Percentiles rank a stretch among this genome's conserved stretches.
These are phyloP conservation scores for Nesoenas mayeri DNA, from an alignment of 2,113 vertebrate species.

Conservation along the genomic window DNA sequence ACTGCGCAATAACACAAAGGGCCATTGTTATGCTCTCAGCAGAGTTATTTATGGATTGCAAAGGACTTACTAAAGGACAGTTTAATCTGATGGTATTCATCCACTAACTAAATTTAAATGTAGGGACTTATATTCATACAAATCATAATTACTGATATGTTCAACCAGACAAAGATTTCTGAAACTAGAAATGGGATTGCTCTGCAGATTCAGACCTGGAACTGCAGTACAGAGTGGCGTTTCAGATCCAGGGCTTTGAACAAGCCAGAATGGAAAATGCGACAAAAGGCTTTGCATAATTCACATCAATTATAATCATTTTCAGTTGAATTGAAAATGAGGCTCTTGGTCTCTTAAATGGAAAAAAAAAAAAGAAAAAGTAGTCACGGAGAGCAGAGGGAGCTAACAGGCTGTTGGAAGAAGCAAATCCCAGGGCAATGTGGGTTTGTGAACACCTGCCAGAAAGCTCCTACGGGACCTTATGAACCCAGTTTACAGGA, in stretches of 20 bases:
- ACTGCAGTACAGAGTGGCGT: neutral
- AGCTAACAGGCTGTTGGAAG: neutral
- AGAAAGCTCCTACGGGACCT: neutral
- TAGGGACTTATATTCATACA: neutral
- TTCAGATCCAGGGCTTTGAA: constrained; percentile 22
- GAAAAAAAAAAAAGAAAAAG: neutral
- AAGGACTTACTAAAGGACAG: neutral
- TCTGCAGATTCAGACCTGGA: neutral
- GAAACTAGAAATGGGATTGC: neutral
- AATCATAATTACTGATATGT: neutral
- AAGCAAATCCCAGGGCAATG: neutral
- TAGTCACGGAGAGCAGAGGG: neutral
- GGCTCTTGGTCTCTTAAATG: neutral
- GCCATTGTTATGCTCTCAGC: constrained; percentile 15
- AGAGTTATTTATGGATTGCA: constrained; percentile 12
- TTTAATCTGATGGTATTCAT: neutral
- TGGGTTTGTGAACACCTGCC: neutral
- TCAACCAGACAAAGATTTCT: constrained; percentile 17
- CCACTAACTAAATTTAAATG: neutral
- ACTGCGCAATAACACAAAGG: constrained; percentile 21
- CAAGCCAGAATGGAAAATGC: neutral
- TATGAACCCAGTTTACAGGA: neutral
- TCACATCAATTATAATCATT: constrained; percentile 52
- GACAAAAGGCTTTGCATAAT: constrained; percentile 41
- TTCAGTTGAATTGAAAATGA: constrained; percentile 36